Base-by-base conservation (phyloP, 2,113 vertebrate genomes). In the Ramphastos sulfuratus region DNA sequence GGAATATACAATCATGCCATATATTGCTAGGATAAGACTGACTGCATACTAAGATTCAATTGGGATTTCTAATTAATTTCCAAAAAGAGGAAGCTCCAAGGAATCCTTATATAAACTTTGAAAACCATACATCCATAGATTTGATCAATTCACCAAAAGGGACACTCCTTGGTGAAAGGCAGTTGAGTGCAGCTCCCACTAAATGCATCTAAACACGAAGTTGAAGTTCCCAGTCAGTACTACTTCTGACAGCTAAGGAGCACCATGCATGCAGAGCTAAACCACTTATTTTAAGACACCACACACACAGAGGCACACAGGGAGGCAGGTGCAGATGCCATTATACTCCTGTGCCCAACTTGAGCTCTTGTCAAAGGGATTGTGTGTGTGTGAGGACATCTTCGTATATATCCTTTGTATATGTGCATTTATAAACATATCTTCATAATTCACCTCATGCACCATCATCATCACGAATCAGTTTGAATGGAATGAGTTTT, bases 221-320 rank as follows among this genome's bases (percentile, higher is more conserved):
- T 23, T 66, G 72, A 48, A 44, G 10, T n/a, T 15, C 33, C 78
- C 37, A 81, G 17, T 42, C 73, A 28, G 42, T 44, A 9, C 12
- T 91, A 82, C 12, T 64, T 59, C 46, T 73, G 44, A 24, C 31
- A 71, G 50, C 46, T 35, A 2, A 46, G 54, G 52, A 80, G 37
- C 46, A 73, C 20, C 0, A 1, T 15, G 33, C 37, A 4, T 12
- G 21, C 46, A 14, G 18, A 79, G 39, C 42, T 28, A 37, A 64
- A 55, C 30, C 48, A 37, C 30, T 14, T 25, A 20, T 31, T 65
- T 19, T 24, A 63, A 54, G 70, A 21, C 60, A n/a, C n/a, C 24
- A 35, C 42, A 30, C 7, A 7, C 1, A 3, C 5, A n/a, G 14
- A 50, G 64, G 27, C 23, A 15, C 24, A 10, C 23, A 2, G 0